Evolutionary conservation across 2,888 invertebrate genomes (phyloP), one percentile per base, ranked within the genome.

Genomic region (Drosophila subsilvestris): DNA sequence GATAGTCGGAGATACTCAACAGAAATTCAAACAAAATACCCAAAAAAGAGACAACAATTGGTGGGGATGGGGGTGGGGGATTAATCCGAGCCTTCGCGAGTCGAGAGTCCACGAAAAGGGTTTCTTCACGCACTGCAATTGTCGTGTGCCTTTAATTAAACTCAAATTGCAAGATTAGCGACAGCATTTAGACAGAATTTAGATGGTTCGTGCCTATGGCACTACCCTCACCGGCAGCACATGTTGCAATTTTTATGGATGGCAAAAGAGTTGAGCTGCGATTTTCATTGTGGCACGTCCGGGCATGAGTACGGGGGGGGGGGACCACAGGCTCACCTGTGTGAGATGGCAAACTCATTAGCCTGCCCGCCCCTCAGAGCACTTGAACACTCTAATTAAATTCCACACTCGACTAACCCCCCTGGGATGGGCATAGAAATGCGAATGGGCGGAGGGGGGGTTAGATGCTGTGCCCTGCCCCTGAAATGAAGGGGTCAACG

Each of bases 241-340:
- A 82, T 82, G 82, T 68, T 82, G 86, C 60, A 66, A 82, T 82
- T 83, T 83, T 72, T 63, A 83, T 67, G 53, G 50, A 48, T 44
- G 17, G 67, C 51, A 44, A 80, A 78, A 68, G 72, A 69, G 74
- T 74, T 80, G 60, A 25, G 55, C n/a, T 81, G 74, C 74, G 59
- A 76, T 76, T 59, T 57, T 63, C 83, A 78, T 81, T 77, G 80
- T 65, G 59, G 68, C 80, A 81, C 80, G 80, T 81, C 2, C n/a
- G 37, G 37, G 27, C 9, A 1, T 8, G 37, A 14, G 37, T 54
- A n/a, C n/a, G n/a, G n/a, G n/a, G n/a, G n/a, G n/a, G n/a, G n/a
- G n/a, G n/a, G n/a, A n/a, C 48, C n/a, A 6, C 18, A 12, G 14
- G 12, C 63, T 32, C 65, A 56, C 55, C 65, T 65, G 65, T 29